Evolutionary conservation across 2,797 vertebrate genomes (phyloP).

Genomic region (Zonotrichia albicollis): DNA sequence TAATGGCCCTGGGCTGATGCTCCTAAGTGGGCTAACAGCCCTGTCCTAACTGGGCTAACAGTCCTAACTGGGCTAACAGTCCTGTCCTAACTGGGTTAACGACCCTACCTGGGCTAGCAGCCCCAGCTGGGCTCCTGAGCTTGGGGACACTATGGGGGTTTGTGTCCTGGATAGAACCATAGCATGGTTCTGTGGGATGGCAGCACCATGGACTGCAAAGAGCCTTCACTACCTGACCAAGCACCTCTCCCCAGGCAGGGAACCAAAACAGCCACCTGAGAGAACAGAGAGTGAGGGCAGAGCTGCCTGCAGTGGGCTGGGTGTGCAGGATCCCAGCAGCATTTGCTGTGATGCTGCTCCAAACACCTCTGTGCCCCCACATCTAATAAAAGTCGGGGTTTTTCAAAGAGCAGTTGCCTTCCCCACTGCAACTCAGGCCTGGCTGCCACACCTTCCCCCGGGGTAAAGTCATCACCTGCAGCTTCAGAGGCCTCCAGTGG

Average conservation of each 20-base stretch:
- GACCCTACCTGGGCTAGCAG: too few species aligned
- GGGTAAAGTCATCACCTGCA: background rate
- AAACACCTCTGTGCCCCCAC: background rate
- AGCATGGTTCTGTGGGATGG: background rate
- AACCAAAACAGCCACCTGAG: background rate
- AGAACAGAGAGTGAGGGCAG: background rate
- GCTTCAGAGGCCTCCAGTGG: background rate
- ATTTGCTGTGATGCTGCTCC: background rate
- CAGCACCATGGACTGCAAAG: rapidly evolving
- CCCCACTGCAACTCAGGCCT: background rate
- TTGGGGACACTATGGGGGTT: rapidly evolving
- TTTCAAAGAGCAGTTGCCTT: background rate
- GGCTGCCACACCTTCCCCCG: background rate
- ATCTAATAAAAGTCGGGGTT: background rate
- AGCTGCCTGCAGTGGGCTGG: background rate
- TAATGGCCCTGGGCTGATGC: too few species aligned
- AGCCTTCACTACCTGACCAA: background rate
- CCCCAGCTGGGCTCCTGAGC: background rate
- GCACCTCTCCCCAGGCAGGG: background rate
- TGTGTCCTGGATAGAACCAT: rapidly evolving
- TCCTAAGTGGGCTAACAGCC: too few species aligned
- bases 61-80: too few species aligned
- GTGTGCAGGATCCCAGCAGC: background rate
- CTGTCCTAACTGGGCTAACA: too few species aligned
- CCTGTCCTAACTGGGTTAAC: too few species aligned